Conservation (phyloP, 2,113 vertebrate species). For the Rhagologus leucostigma region DNA sequence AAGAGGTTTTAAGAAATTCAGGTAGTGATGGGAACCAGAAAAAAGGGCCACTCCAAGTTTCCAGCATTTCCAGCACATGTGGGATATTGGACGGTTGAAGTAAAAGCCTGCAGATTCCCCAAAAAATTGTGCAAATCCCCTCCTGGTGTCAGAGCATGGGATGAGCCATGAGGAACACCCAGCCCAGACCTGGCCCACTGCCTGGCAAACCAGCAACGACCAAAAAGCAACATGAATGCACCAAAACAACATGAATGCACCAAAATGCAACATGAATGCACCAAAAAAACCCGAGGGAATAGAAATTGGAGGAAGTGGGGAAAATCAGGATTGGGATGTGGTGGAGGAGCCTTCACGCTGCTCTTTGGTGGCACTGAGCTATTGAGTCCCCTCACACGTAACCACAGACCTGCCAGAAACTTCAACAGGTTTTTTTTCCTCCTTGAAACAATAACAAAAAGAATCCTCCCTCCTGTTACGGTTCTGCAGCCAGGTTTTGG, state of each 20-base stretch:
- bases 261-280: not conserved
- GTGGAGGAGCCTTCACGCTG: not conserved
- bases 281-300: not conserved
- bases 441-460: not conserved
- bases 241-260: not conserved
- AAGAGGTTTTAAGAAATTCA: not conserved
- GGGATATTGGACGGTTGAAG: not conserved
- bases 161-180: not conserved
- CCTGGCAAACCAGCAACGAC: rapidly evolving
- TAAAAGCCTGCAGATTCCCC: not conserved
- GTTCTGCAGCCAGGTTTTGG: not conserved
- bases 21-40: rapidly evolving
- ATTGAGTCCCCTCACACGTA: rapidly evolving
- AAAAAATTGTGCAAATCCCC: not conserved
- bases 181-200: not conserved
- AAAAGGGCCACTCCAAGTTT: not conserved
- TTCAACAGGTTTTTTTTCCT: not conserved
- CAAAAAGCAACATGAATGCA: not conserved
- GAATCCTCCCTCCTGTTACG: no score
- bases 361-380: rapidly evolving
- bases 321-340: not conserved
- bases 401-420: not conserved
- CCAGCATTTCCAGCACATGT: not conserved
- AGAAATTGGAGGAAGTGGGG: not conserved
- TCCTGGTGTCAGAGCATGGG: not conserved